A percentile compares a stretch with the other conserved stretches of the same genome.
phyloP scores from a whole-genome alignment of 2,888 invertebrate species.

The Formica aserva region DNA sequence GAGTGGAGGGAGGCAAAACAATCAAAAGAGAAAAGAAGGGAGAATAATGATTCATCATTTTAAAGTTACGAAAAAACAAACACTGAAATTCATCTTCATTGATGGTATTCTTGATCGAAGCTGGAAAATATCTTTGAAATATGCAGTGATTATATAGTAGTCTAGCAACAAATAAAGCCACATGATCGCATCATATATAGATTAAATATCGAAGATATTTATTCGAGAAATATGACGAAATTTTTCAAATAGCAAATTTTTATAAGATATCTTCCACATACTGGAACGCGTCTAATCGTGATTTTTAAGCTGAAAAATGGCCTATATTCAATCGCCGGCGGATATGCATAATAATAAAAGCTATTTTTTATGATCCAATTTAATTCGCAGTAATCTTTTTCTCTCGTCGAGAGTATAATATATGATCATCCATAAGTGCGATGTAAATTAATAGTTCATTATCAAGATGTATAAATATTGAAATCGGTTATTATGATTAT shows the following conservation, averaged over 20 bases:
- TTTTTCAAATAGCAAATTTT: not conserved
- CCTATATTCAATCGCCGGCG: not conserved
- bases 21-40: conserved; percentile 51
- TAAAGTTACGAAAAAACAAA: conserved; percentile 47
- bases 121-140: not conserved
- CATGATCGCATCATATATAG: not conserved
- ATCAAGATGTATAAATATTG: not conserved
- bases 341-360: not conserved
- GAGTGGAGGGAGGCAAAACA: conserved; percentile 56
- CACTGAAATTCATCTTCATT: conserved; percentile 7
- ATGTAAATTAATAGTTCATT: conserved; percentile 9
- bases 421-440: not conserved
- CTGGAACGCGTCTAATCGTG: not conserved
- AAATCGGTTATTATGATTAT: not conserved
- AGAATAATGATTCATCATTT: conserved; percentile 45
- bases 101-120: not conserved
- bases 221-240: not conserved
- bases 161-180: not conserved
- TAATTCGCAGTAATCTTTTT: not conserved
- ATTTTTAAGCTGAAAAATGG: not conserved
- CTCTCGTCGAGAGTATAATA: not conserved
- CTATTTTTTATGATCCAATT: not conserved
- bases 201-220: not conserved
- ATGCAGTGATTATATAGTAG: not conserved
- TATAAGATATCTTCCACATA: not conserved